Evolutionary conservation across 1,140 invertebrate species (phyloP), one percentile per base, ranked within the genome.

Genomic region (Pseudomyrmex dendroicus): DNA sequence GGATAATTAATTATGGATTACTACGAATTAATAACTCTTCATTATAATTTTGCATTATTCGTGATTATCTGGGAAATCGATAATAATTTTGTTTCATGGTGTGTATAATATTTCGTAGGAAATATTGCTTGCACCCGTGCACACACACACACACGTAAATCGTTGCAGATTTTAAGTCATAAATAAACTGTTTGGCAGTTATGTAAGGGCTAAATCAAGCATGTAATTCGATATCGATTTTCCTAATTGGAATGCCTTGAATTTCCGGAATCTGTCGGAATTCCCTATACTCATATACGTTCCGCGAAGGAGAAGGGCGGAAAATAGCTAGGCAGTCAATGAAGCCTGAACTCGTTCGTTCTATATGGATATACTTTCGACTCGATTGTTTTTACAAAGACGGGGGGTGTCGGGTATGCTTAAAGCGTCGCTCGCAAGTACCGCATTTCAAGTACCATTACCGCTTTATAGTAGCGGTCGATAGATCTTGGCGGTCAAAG

Each of bases 161-260:
- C 35, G 5, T 35, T 35, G 35, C 5, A 35, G 25, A 25, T 25
- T 35, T 35, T 35, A 35, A 35, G 35, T 57, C 46, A 35, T 80
- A 72, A 80, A 80, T 68, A 59, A 78, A 68, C 1, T 2, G 2
- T 50, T 78, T 72, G 20, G 12, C 76, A 80, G 46, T 80, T 80
- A 72, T 35, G 54, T 20, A 35, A 72, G n/a, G 54, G 5, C 22
- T 72, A 72, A 70, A 70, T 80, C 20, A 80, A 80, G 56, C 66
- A 35, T 50, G 66, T 59, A 80, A 80, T 80, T 80, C 20, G n/a
- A 80, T 80, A 80, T 80, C 44, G 76, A 80, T 80, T 72, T 80
- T 50, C 54, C 44, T 80, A 80, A 80, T 80, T 80, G 66, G 66
- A 70, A 72, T 80, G 56, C 56, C 64, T 72, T 59, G 66, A 70